Evolutionary conservation across 2,113 vertebrate genomes (phyloP).

Genomic region (Lepisosteus oculatus): DNA sequence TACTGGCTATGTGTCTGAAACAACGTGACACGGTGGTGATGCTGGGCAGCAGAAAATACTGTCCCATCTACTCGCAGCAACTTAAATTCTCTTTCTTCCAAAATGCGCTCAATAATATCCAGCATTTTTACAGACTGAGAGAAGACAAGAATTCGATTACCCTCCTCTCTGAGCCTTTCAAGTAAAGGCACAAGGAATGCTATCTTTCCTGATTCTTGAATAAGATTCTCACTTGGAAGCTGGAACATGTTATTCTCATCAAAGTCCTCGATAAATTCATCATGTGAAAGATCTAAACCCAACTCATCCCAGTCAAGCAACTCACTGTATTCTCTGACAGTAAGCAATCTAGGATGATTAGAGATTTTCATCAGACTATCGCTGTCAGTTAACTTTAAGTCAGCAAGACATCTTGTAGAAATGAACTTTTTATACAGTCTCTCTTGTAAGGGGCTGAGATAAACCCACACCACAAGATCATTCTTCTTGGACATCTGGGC

Average conservation of each 20-base stretch:
- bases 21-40: conserved; percentile 60
- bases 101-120: conserved; percentile 65
- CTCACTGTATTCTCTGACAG: conserved; percentile 52
- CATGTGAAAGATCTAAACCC: background rate
- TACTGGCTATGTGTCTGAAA: conserved; percentile 58
- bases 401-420: conserved; percentile 64
- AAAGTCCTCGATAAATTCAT: background rate
- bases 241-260: conserved; percentile 23
- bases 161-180: conserved; percentile 61
- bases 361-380: conserved; percentile 72
- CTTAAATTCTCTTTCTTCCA: conserved; percentile 50
- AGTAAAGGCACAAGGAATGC: conserved; percentile 65
- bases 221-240: conserved; percentile 54
- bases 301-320: conserved; percentile 50
- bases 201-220: conserved; percentile 73
- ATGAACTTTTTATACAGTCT: conserved; percentile 74
- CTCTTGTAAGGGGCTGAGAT: conserved; percentile 65
- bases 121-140: conserved; percentile 73
- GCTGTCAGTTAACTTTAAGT: conserved; percentile 65
- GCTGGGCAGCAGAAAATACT: conserved; percentile 52
- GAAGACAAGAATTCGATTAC: conserved; percentile 71
- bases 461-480: conserved; percentile 76
- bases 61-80: conserved; percentile 65
- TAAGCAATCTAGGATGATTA: conserved; percentile 71
- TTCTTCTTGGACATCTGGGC: conserved; percentile 73